Conservation (phyloP, 2,113 vertebrate genomes). For the Cnemophilus loriae region DNA sequence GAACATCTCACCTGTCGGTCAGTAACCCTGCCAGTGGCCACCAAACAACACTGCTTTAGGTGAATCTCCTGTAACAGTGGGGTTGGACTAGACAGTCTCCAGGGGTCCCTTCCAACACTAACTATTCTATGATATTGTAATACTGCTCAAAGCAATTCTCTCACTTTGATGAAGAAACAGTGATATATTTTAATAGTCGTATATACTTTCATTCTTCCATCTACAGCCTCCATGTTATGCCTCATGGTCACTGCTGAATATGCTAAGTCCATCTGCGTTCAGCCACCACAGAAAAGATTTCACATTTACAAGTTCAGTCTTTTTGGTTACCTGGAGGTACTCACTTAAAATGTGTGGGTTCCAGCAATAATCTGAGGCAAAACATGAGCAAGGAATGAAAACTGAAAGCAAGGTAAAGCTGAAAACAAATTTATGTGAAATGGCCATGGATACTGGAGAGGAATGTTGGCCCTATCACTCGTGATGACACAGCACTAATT, state of each 20-base stretch:
- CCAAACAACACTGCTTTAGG: background rate
- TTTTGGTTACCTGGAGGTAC: background rate
- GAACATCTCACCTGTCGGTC: background rate
- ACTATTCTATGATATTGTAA: background rate
- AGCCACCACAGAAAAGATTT: background rate
- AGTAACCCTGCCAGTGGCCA: background rate
- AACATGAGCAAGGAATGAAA: background rate
- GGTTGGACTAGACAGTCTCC: background rate
- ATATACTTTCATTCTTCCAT: background rate
- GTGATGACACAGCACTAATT: fast-evolving
- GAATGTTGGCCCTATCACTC: background rate
- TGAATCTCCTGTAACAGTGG: background rate
- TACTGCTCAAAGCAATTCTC: background rate
- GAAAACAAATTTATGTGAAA: background rate
- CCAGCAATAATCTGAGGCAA: background rate
- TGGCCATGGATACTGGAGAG: background rate
- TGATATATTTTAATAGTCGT: background rate
- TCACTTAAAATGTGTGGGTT: background rate
- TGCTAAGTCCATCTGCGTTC: background rate
- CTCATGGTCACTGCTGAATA: background rate
- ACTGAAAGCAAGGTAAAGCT: background rate
- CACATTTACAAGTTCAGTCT: background rate
- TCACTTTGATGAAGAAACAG: background rate
- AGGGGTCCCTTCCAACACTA: background rate
- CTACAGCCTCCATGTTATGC: background rate